Conservation (phyloP, 2,797 vertebrate species). For the Valencia hispanica region DNA sequence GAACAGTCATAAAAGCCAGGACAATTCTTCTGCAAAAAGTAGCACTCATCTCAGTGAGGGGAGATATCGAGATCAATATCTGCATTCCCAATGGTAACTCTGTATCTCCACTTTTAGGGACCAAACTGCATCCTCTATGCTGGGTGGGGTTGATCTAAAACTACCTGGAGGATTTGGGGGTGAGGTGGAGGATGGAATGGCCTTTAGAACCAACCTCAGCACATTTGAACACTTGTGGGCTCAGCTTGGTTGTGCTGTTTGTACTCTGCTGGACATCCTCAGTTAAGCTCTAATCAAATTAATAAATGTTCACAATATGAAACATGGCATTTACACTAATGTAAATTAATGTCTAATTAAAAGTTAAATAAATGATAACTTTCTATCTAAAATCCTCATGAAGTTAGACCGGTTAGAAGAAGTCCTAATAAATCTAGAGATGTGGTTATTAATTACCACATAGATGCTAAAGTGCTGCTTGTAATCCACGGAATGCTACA, state of each 20-base stretch:
- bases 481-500: too few relatives aligned
- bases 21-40: neutral
- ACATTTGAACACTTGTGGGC: neutral
- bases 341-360: neutral
- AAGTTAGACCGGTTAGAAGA: neutral
- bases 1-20: neutral
- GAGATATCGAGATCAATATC: neutral
- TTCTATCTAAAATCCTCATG: neutral
- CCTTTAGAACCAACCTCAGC: neutral
- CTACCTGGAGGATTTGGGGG: neutral
- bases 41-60: neutral
- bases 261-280: too few relatives aligned
- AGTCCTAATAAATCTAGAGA: neutral
- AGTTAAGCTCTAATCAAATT: neutral
- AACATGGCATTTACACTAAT: neutral
- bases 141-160: neutral
- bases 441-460: too few relatives aligned
- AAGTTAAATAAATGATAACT: neutral
- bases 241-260: neutral
- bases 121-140: neutral
- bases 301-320: neutral
- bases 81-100: neutral
- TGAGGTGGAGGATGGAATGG: neutral
- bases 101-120: neutral
- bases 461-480: too few relatives aligned